Conservation (phyloP, 2,797 vertebrate genomes). For the Protosalanx chinensis region DNA sequence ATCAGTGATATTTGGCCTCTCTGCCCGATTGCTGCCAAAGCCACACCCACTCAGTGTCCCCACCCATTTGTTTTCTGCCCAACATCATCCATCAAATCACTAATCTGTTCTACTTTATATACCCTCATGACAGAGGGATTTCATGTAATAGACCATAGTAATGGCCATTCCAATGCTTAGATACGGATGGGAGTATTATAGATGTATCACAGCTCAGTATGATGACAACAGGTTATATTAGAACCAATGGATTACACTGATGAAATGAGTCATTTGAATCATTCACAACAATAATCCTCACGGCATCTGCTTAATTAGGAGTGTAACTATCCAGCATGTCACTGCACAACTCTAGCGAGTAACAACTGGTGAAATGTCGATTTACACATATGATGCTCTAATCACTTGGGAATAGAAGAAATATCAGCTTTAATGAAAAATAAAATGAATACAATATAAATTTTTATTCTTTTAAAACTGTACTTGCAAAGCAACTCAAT, state of each 20-base stretch:
- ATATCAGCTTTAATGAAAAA: neutral
- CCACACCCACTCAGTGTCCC: constrained; percentile 3
- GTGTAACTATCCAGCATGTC: neutral
- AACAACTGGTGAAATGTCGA: neutral
- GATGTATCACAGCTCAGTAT: neutral
- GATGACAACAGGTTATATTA: neutral
- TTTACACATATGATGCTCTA: neutral
- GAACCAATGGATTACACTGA: neutral
- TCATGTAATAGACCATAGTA: neutral
- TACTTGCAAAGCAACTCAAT: neutral
- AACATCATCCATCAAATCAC: neutral
- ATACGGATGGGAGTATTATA: neutral
- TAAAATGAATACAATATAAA: neutral
- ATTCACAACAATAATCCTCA: neutral
- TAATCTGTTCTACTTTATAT: neutral
- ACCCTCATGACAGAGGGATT: neutral
- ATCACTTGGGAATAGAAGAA: too few relatives aligned
- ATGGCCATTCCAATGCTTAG: neutral
- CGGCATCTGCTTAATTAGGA: neutral
- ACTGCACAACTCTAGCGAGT: neutral
- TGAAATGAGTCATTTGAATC: neutral
- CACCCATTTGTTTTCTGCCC: neutral
- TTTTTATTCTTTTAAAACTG: neutral
- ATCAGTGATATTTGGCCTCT: neutral
- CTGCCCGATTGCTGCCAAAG: neutral